A percentile compares a stretch with the other conserved stretches of the same genome.
phyloP scores from a whole-genome alignment of 2,888 invertebrate genomes.

The Ptychoptera albimana region DNA sequence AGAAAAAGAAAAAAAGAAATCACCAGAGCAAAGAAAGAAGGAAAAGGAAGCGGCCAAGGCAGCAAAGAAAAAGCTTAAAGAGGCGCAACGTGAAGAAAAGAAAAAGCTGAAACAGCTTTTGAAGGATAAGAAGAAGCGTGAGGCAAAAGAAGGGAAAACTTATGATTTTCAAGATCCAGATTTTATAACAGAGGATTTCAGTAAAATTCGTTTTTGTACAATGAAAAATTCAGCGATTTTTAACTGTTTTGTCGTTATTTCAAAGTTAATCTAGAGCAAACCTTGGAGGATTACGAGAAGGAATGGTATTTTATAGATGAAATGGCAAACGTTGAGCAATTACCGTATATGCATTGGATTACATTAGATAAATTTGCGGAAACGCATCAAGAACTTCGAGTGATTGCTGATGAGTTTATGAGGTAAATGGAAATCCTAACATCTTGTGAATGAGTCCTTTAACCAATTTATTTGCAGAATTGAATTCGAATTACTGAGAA shows the following conservation, averaged over 20 bases:
- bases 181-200: slow-evolving; percentile 4
- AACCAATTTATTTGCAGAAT: slow-evolving; percentile 13
- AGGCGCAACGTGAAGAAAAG: slow-evolving; percentile 15
- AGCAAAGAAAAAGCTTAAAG: slow-evolving; percentile 21
- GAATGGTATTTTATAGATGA: slow-evolving; percentile 27
- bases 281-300: slow-evolving; percentile 17
- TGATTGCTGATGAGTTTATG: slow-evolving; percentile 35
- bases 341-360: slow-evolving; percentile 23
- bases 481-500: slow-evolving; percentile 27
- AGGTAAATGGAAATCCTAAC: slow-evolving; percentile 14
- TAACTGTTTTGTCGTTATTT: too few species aligned
- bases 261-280: slow-evolving; percentile 15
- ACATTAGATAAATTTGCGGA: slow-evolving; percentile 32
- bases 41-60: slow-evolving; percentile 17
- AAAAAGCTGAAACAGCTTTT: slow-evolving; percentile 11
- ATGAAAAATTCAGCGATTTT: neutral
- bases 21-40: slow-evolving; percentile 16
- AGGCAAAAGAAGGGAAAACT: slow-evolving; percentile 17
- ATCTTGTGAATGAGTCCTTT: neutral
- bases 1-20: slow-evolving; percentile 13
- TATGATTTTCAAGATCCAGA: slow-evolving; percentile 6
- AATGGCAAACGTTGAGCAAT: slow-evolving; percentile 21
- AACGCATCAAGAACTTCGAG: slow-evolving; percentile 35
- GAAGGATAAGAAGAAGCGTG: slow-evolving; percentile 11
- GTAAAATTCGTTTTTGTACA: neutral